Percentiles rank a stretch among this genome's conserved stretches.
These are phyloP conservation scores for Tipula confusa DNA, from an alignment of 2,888 invertebrate genomes.

Conservation along the genomic window DNA sequence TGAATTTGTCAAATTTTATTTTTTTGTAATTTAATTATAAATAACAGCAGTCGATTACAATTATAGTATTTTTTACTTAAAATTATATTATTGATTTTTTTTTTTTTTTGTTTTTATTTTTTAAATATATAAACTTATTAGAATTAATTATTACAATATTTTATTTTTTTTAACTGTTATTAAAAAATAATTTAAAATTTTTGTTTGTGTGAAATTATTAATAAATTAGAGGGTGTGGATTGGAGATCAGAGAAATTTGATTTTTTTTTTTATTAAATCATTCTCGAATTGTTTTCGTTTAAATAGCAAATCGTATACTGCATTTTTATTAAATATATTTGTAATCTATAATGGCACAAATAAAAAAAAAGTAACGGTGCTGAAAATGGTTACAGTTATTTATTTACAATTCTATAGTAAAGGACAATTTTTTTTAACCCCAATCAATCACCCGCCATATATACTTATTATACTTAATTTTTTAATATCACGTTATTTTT, in stretches of 20 bases:
- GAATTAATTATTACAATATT: neutral
- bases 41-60: conserved; percentile 15
- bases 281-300: neutral
- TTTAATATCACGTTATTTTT: conserved; percentile 16
- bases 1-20: conserved; percentile 25
- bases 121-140: neutral
- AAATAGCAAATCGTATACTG: neutral
- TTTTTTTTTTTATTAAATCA: neutral
- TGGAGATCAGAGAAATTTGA: neutral
- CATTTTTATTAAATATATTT: neutral
- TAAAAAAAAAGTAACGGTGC: neutral
- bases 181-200: neutral
- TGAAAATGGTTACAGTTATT: neutral
- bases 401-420: neutral
- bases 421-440: neutral
- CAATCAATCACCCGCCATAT: neutral
- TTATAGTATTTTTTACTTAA: conserved; percentile 20
- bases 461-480: neutral
- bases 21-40: neutral
- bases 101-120: neutral
- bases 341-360: conserved; percentile 17
- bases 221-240: neutral
- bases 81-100: conserved; percentile 9
- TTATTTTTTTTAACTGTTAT: neutral
- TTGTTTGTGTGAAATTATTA: neutral